Percentiles rank a stretch among this genome's conserved stretches.
These are phyloP conservation scores for Onychostoma macrolepis DNA, from an alignment of 2,113 vertebrate genomes.

Conservation along the genomic window DNA sequence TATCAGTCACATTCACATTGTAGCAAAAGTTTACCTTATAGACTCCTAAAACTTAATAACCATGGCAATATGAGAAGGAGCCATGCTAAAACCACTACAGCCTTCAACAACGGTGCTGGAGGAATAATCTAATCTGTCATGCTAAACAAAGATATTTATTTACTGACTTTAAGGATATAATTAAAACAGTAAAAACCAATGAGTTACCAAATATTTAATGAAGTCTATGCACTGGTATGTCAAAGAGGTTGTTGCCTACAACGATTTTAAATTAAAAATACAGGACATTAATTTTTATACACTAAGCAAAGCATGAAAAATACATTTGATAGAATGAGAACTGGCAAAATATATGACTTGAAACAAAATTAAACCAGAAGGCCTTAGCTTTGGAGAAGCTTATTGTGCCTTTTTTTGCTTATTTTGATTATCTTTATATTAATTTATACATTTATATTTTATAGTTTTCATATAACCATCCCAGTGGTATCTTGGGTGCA, in stretches of 20 bases:
- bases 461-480: neutral
- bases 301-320: neutral
- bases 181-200: constrained; percentile 13
- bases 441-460: no score
- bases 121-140: neutral
- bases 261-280: constrained; percentile 10
- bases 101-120: neutral
- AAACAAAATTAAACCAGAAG: neutral
- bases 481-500: neutral
- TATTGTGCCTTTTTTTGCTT: neutral
- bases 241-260: neutral
- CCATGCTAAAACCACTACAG: neutral
- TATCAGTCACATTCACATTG: neutral
- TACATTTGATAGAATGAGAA: neutral
- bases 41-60: neutral
- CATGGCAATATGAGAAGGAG: neutral
- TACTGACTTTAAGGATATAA: constrained; percentile 16
- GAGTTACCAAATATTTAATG: constrained; percentile 20
- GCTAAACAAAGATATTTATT: constrained; percentile 16
- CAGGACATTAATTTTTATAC: neutral
- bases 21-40: constrained; percentile 1
- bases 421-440: neutral
- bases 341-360: neutral
- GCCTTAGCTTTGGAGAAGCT: neutral
- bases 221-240: neutral